Evolutionary conservation across 1,140 invertebrate genomes (phyloP).

Genomic region (Micrasema minimum): DNA sequence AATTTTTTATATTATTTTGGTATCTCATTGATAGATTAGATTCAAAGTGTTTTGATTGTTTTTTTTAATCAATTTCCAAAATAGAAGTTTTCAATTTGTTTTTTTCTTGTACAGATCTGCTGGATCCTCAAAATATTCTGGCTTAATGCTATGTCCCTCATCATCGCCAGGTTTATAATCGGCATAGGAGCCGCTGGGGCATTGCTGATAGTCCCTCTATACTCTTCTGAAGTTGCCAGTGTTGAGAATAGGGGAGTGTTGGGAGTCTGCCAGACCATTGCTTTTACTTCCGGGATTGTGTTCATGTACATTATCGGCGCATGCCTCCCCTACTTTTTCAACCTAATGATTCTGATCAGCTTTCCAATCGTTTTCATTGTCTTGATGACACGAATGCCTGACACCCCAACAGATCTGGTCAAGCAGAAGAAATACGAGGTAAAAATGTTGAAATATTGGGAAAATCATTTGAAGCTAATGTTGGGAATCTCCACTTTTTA

Average conservation of each 20-base stretch:
- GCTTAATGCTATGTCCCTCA: conserved; percentile 54
- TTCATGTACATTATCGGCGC: conserved; percentile 69
- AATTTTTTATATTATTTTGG: not conserved
- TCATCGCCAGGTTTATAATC: conserved; percentile 57
- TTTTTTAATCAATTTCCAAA: too few relatives aligned
- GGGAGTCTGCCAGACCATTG: conserved; percentile 65
- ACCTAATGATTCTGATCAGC: not conserved
- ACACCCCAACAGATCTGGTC: conserved; percentile 66
- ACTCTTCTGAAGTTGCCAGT: conserved; percentile 70
- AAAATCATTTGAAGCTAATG: too few relatives aligned
- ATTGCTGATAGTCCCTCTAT: conserved; percentile 67
- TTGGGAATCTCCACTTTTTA: too few relatives aligned
- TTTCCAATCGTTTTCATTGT: conserved; percentile 62
- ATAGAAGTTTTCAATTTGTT: not conserved
- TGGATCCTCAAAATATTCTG: conserved; percentile 62
- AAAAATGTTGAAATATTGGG: too few relatives aligned
- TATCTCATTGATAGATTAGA: too few relatives aligned
- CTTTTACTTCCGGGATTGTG: conserved; percentile 70
- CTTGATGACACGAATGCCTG: conserved; percentile 61
- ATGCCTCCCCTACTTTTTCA: conserved; percentile 60
- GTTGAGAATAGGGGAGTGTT: conserved; percentile 68
- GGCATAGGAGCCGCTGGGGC: conserved; percentile 66
- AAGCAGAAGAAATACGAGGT: conserved; percentile 43
- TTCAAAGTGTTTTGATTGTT: too few relatives aligned
- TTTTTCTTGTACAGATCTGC: conserved; percentile 47